Percentiles rank a stretch among this genome's conserved stretches.
These are phyloP conservation scores for Merluccius polli DNA, from an alignment of 2,797 vertebrate species.

Conservation along the genomic window DNA sequence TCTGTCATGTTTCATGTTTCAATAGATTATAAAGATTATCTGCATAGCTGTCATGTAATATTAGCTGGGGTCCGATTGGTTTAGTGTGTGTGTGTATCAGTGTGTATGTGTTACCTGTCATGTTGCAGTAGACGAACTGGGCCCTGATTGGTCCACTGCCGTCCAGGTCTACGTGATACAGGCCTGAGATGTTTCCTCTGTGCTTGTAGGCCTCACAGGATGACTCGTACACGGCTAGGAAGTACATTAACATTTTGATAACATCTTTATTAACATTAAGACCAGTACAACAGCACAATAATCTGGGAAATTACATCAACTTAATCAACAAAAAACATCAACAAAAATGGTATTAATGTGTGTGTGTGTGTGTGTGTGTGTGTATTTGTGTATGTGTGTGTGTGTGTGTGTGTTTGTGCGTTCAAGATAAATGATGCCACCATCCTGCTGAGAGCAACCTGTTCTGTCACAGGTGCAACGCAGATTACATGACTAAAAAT, in stretches of 20 bases:
- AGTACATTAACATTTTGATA: conserved; percentile 8
- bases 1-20: too few species aligned
- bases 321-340: not conserved
- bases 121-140: conserved; percentile 74
- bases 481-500: not conserved
- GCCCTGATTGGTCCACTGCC: conserved; percentile 73
- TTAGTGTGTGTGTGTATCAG: not conserved
- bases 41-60: not conserved
- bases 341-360: not conserved
- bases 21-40: not conserved
- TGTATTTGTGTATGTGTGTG: conserved; percentile 21
- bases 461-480: not conserved
- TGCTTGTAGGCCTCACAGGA: conserved; percentile 77
- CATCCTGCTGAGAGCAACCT: not conserved
- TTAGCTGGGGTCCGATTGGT: not conserved
- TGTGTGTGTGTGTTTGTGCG: not conserved
- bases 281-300: not conserved
- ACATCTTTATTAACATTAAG: conserved; percentile 2
- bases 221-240: conserved; percentile 66
- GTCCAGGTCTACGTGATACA: conserved; percentile 72
- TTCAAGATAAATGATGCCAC: not conserved
- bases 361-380: conserved; percentile 18
- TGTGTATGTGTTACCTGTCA: conserved; percentile 31
- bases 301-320: not conserved
- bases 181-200: conserved; percentile 66